Conservation (phyloP, 2,113 vertebrate species). For the Tangachromis dhanisi region DNA sequence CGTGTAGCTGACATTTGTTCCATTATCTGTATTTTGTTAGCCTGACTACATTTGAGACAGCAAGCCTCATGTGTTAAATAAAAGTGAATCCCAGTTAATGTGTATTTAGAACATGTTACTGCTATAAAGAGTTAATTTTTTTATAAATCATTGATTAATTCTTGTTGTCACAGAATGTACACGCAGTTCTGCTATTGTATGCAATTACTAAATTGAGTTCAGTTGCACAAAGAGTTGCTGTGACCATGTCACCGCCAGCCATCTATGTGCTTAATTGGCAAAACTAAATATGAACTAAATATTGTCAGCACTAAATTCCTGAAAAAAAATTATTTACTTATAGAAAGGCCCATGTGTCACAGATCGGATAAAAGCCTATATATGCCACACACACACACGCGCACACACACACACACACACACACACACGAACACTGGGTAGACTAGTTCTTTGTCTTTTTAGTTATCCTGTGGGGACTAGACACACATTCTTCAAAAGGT, state of each 20-base stretch:
- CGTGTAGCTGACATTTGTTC: not conserved
- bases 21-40: not conserved
- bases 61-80: not conserved
- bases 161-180: not conserved
- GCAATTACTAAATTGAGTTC: not conserved
- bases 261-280: not conserved
- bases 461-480: not conserved
- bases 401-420: not conserved
- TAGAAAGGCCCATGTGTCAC: not conserved
- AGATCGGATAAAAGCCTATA: fast-evolving
- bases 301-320: not conserved
- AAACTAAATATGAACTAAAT: not conserved
- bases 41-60: not conserved
- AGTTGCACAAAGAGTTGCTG: not conserved
- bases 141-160: not conserved
- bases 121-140: not conserved
- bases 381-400: not conserved
- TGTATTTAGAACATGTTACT: not conserved
- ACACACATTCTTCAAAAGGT: not conserved
- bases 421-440: not conserved
- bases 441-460: not conserved
- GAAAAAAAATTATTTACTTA: not conserved
- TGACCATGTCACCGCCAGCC: not conserved
- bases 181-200: not conserved
- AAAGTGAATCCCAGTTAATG: not conserved